These are phyloP conservation scores for Microctonus aethiopoides DNA, from an alignment of 2,888 invertebrate genomes.

Conservation along the genomic window DNA sequence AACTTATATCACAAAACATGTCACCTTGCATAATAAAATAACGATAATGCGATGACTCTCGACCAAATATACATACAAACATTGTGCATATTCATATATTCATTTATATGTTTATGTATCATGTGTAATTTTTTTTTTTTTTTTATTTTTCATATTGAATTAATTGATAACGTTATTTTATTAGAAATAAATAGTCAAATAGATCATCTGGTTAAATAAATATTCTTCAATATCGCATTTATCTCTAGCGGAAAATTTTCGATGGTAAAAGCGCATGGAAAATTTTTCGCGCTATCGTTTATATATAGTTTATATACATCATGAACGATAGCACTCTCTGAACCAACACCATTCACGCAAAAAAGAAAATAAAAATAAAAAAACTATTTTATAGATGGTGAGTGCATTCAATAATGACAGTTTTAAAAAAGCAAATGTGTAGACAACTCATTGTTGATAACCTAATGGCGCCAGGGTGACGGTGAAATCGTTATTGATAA, in stretches of 20 bases:
- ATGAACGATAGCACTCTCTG: slow-evolving; percentile 11
- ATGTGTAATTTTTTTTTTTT: background rate
- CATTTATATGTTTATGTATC: background rate
- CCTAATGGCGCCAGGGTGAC: slow-evolving; percentile 39
- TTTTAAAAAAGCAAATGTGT: background rate
- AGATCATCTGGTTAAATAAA: background rate
- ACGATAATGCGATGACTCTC: background rate
- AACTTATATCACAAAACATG: background rate
- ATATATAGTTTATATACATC: no score
- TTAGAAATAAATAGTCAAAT: background rate
- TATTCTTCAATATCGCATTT: slow-evolving; percentile 12
- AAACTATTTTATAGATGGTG: slow-evolving; percentile 6
- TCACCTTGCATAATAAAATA: background rate
- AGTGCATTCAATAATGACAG: slow-evolving; percentile 2
- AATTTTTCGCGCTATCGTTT: background rate
- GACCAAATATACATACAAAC: background rate
- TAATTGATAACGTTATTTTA: background rate
- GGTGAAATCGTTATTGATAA: slow-evolving; percentile 34
- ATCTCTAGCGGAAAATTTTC: slow-evolving; percentile 36
- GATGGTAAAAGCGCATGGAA: background rate
- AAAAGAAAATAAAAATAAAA: background rate
- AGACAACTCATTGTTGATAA: slow-evolving; percentile 35
- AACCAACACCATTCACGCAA: background rate
- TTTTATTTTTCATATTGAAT: background rate
- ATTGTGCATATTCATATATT: background rate